Conservation (phyloP, 2,113 vertebrate species). For the Hydrochoerus hydrochaeris region DNA sequence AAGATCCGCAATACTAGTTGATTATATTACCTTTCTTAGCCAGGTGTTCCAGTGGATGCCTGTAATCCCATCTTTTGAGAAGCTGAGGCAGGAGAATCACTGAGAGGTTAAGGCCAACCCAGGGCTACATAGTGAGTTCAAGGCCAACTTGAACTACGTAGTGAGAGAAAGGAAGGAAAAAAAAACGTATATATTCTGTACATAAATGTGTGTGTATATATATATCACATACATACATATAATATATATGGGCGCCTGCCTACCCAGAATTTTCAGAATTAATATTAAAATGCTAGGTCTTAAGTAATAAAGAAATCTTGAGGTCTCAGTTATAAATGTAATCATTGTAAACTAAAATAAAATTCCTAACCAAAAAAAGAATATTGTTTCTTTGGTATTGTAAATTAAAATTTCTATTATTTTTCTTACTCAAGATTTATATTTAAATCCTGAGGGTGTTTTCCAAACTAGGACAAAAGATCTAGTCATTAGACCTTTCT, state of each 20-base stretch:
- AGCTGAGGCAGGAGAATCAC: not conserved
- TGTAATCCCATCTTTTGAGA: not conserved
- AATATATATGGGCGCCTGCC: not conserved
- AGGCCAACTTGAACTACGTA: not conserved
- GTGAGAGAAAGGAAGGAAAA: too few relatives aligned
- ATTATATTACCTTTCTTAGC: not conserved
- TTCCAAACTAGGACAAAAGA: slow-evolving; percentile 12
- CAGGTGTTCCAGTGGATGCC: not conserved
- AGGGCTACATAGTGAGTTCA: not conserved
- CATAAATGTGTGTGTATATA: too few relatives aligned
- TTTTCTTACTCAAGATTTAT: slow-evolving; percentile 4
- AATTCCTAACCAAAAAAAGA: slow-evolving; percentile 21
- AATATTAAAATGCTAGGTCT: not conserved
- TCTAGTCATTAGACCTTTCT: not conserved
- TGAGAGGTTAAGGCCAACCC: not conserved
- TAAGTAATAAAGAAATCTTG: slow-evolving; percentile 11
- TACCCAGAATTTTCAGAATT: not conserved
- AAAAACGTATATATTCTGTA: too few relatives aligned
- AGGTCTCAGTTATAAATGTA: not conserved
- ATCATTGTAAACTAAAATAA: not conserved
- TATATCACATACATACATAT: too few relatives aligned
- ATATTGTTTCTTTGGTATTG: not conserved
- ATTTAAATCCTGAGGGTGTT: not conserved
- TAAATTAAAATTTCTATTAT: slow-evolving; percentile 13
- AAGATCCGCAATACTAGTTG: not conserved